phyloP scores from a whole-genome alignment of 2,113 vertebrate species.

The Dasyprocta punctata region DNA sequence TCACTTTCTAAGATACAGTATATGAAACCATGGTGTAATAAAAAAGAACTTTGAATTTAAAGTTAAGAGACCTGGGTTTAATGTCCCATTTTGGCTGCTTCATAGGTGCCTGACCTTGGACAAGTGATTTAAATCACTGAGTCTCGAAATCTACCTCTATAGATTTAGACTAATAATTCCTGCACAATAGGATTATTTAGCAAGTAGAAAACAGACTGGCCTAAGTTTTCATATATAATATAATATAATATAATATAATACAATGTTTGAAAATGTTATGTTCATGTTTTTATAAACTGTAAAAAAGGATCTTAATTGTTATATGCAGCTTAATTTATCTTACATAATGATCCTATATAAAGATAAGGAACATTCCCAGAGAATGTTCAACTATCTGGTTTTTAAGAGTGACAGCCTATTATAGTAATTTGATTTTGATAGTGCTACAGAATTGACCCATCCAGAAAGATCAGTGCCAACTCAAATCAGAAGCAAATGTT shows the following conservation, averaged over 20 bases:
- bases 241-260: background rate
- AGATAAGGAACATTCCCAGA: background rate
- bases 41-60: constrained; percentile 50
- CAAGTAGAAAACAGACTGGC: background rate
- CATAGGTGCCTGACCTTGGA: background rate
- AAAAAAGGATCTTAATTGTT: constrained; percentile 2
- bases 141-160: constrained; percentile 22
- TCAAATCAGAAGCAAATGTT: constrained; percentile 47
- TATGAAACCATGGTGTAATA: background rate
- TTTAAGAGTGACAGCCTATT: background rate
- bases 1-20: background rate
- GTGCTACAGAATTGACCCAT: background rate
- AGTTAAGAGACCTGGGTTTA: background rate
- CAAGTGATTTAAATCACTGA: background rate
- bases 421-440: constrained; percentile 44
- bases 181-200: background rate
- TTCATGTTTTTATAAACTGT: constrained; percentile 1
- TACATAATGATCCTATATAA: background rate
- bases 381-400: background rate
- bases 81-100: background rate
- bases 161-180: constrained; percentile 15
- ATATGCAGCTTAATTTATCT: constrained; percentile 44
- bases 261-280: background rate
- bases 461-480: background rate
- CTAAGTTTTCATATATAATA: background rate